These are phyloP conservation scores for Chelonus insularis DNA, from an alignment of 1,140 invertebrate genomes.

Conservation along the genomic window DNA sequence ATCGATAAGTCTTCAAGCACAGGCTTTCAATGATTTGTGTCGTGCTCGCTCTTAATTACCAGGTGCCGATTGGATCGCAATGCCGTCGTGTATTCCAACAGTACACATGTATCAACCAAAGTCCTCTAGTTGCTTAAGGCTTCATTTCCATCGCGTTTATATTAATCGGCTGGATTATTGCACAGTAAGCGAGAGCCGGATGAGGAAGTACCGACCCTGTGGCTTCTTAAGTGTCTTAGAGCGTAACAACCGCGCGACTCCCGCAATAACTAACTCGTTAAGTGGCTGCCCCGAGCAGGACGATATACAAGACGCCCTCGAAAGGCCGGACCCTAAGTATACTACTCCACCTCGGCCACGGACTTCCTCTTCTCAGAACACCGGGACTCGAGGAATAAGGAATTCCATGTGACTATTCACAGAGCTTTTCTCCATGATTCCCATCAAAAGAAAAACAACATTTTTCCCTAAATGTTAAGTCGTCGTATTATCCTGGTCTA, in stretches of 20 bases:
- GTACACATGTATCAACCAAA: background rate
- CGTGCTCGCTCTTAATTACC: constrained; percentile 20
- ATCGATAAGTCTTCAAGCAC: background rate
- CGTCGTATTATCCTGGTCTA: no score
- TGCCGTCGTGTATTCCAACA: background rate
- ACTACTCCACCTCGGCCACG: no score
- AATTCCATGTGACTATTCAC: no score
- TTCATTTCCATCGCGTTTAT: background rate
- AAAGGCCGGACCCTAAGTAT: background rate
- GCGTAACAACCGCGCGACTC: constrained; percentile 20
- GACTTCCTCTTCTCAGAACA: no score
- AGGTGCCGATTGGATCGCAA: constrained; percentile 18
- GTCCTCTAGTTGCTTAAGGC: background rate
- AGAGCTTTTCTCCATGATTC: no score
- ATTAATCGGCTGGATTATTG: constrained; percentile 26
- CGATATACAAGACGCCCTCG: background rate
- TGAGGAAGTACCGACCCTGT: constrained; percentile 23
- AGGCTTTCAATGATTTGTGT: constrained; percentile 13
- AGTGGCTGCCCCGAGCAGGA: constrained; percentile 8
- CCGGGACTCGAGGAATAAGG: no score
- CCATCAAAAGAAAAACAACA: no score
- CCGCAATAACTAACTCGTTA: constrained; percentile 25
- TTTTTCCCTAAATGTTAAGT: no score
- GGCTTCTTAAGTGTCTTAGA: constrained; percentile 22
- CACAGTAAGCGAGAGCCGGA: constrained; percentile 18